These are phyloP conservation scores for Pteropus alecto DNA, from an alignment of 2,113 vertebrate species.

Conservation along the genomic window DNA sequence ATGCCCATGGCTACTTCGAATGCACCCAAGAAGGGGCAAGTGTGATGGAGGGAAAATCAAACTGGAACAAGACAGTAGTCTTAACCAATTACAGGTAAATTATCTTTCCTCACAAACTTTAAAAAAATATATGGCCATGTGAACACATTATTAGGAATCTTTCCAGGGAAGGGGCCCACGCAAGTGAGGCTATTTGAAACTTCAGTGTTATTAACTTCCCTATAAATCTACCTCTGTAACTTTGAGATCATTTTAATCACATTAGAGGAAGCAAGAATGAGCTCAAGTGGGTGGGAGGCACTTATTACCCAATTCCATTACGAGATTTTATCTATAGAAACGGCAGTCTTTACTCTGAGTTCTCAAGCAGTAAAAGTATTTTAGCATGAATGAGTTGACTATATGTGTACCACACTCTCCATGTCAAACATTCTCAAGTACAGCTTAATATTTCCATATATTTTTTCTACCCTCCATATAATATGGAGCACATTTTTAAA, in stretches of 20 bases:
- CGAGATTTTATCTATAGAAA: conserved; percentile 13
- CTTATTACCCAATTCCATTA: neutral
- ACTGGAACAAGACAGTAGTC: neutral
- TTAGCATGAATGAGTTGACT: neutral
- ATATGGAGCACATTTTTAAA: neutral
- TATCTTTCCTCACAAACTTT: neutral
- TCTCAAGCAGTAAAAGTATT: neutral
- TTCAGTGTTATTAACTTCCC: neutral
- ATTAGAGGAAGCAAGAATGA: neutral
- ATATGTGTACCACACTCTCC: neutral
- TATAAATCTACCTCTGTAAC: neutral
- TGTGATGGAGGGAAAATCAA: neutral
- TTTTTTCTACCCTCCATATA: neutral
- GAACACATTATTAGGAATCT: neutral
- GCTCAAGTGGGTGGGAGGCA: neutral
- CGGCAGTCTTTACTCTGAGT: neutral
- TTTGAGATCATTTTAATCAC: neutral
- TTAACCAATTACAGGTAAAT: neutral
- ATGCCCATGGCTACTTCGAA: neutral
- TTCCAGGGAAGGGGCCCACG: neutral
- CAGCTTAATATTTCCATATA: conserved; percentile 1
- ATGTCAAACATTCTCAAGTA: neutral
- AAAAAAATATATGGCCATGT: neutral
- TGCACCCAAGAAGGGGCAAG: neutral
- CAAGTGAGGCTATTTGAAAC: neutral